phyloP scores from a whole-genome alignment of 2,888 invertebrate genomes.

The Caenorhabditis sp. region DNA sequence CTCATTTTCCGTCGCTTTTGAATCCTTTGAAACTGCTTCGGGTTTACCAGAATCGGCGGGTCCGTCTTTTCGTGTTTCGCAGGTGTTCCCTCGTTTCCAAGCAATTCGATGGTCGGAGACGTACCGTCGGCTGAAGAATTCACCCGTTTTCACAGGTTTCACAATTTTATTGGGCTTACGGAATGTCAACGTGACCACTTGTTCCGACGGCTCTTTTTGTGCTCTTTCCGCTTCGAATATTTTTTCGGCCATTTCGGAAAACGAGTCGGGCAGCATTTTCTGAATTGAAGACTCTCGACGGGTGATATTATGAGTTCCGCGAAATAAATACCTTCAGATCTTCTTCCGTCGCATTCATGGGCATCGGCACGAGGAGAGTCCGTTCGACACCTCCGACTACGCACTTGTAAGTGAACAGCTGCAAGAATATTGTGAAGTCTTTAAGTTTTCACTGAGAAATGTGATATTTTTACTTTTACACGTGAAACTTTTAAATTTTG shows the following conservation, averaged over 20 bases:
- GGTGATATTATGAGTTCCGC: no score
- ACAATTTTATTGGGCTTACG: no score
- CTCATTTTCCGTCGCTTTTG: conserved; percentile 17
- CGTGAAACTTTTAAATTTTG: no score
- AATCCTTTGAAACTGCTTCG: conserved; percentile 34
- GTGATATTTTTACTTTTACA: no score
- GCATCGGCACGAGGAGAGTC: conserved; percentile 31
- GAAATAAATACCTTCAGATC: conserved; percentile 32
- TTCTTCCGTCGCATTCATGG: conserved; percentile 29
- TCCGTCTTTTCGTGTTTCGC: not conserved
- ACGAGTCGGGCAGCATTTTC: conserved; percentile 17
- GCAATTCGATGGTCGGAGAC: not conserved
- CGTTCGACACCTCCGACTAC: conserved; percentile 2
- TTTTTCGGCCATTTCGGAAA: not conserved
- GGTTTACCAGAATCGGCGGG: conserved; percentile 24
- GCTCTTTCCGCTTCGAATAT: not conserved
- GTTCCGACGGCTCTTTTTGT: not conserved
- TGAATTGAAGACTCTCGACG: not conserved
- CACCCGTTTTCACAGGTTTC: no score
- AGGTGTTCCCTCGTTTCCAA: not conserved
- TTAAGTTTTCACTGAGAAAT: no score
- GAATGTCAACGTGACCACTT: no score
- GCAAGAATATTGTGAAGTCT: no score
- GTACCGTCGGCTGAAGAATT: not conserved
- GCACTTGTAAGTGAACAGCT: conserved; percentile 28